Evolutionary conservation across 2,113 vertebrate genomes (phyloP).

Genomic region (Sarotherodon lohbergeri): DNA sequence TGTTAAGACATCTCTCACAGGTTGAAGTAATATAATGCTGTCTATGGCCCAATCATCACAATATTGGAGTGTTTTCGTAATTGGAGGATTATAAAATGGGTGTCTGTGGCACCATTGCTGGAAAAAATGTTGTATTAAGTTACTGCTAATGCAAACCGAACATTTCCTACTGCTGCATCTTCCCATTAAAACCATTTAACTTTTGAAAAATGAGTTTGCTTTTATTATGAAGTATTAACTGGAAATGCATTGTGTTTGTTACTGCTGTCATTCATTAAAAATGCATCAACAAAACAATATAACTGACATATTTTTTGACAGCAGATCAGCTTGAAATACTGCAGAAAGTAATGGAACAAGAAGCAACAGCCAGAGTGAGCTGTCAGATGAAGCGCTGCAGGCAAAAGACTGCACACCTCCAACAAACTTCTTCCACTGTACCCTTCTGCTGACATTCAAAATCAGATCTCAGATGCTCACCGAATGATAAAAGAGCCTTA

Average conservation of each 20-base stretch:
- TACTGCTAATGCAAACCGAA: background rate
- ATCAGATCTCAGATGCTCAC: background rate
- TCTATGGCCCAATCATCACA: background rate
- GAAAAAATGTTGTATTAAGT: background rate
- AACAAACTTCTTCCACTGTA: background rate
- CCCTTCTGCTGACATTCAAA: background rate
- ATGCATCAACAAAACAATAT: background rate
- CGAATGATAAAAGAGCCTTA: background rate
- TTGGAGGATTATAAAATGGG: background rate
- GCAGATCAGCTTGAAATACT: background rate
- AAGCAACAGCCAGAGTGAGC: background rate
- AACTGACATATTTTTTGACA: background rate
- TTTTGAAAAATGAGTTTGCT: background rate
- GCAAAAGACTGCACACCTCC: background rate
- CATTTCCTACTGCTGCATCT: background rate
- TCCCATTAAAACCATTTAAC: background rate
- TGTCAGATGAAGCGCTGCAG: background rate
- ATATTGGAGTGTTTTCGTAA: background rate
- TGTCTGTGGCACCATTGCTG: background rate
- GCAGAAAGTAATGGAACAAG: background rate
- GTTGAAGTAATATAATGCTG: background rate
- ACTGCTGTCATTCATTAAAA: background rate
- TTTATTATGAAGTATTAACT: background rate
- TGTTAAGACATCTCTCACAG: background rate
- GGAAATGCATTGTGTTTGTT: background rate